A percentile compares a stretch with the other conserved stretches of the same genome.
Evolutionary conservation across 1,140 invertebrate species (phyloP).

Genomic region (Episyrphus balteatus): DNA sequence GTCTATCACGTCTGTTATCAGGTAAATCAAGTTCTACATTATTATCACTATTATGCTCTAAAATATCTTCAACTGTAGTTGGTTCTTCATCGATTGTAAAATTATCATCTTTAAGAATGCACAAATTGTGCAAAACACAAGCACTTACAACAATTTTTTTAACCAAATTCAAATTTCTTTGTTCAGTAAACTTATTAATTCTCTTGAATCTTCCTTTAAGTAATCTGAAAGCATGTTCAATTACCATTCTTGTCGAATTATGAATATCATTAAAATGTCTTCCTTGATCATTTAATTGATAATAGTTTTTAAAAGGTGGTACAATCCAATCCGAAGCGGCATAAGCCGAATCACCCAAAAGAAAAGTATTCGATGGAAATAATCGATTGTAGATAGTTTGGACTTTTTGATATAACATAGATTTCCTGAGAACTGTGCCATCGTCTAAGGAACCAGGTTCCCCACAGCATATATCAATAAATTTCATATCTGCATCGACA

Average conservation of each 20-base stretch:
- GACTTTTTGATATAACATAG: slow-evolving; percentile 2
- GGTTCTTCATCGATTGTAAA: no score
- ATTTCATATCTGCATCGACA: slow-evolving; percentile 2
- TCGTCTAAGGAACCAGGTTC: not conserved
- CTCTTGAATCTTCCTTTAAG: not conserved
- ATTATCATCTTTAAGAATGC: not conserved
- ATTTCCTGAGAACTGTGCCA: not conserved
- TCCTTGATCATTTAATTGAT: slow-evolving; percentile 5
- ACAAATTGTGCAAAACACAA: not conserved
- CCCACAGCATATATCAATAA: not conserved
- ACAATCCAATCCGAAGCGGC: slow-evolving; percentile 8
- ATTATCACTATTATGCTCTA: no score
- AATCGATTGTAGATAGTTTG: not conserved
- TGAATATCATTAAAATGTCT: not conserved
- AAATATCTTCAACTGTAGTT: no score
- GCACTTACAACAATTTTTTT: not conserved
- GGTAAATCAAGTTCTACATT: no score
- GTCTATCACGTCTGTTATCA: no score
- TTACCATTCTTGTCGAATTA: not conserved
- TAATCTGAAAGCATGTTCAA: no score
- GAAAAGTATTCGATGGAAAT: slow-evolving; percentile 2
- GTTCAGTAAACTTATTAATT: not conserved
- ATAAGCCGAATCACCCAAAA: slow-evolving; percentile 7
- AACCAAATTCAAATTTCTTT: not conserved
- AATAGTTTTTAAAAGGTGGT: slow-evolving; percentile 5